phyloP scores from a whole-genome alignment of 2,113 vertebrate genomes.

The Oryzias melastigma region DNA sequence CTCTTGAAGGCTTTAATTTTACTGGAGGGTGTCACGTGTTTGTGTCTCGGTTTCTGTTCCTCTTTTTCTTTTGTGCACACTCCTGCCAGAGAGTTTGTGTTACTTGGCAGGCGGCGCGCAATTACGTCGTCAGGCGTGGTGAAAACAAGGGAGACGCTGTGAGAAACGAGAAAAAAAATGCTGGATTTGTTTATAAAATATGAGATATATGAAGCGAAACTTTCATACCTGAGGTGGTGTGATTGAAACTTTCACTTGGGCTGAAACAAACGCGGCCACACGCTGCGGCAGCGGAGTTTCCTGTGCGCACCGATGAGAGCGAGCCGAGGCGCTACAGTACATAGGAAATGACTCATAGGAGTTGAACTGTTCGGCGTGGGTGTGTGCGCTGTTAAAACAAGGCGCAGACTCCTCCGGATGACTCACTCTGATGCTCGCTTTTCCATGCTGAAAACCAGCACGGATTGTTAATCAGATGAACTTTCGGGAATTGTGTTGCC shows the following conservation, averaged over 20 bases:
- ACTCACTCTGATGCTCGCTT: slow-evolving; percentile 77
- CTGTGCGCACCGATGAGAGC: slow-evolving; percentile 63
- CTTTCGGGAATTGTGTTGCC: slow-evolving; percentile 61
- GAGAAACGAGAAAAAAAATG: slow-evolving; percentile 41
- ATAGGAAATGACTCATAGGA: slow-evolving; percentile 82
- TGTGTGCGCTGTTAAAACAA: slow-evolving; percentile 80
- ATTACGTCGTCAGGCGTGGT: slow-evolving; percentile 81
- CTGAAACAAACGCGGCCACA: slow-evolving; percentile 25
- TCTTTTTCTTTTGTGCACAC: slow-evolving; percentile 29
- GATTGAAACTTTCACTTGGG: slow-evolving; percentile 25
- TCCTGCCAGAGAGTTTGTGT: slow-evolving; percentile 67
- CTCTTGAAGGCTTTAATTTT: slow-evolving; percentile 16
- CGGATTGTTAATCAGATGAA: slow-evolving; percentile 65
- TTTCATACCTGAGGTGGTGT: slow-evolving; percentile 11
- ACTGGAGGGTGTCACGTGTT: slow-evolving; percentile 53
- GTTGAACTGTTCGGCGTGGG: slow-evolving; percentile 75
- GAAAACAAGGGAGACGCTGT: slow-evolving; percentile 76
- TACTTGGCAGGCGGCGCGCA: slow-evolving; percentile 60
- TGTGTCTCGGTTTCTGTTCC: slow-evolving; percentile 44
- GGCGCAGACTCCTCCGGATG: slow-evolving; percentile 74
- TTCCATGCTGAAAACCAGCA: slow-evolving; percentile 70
- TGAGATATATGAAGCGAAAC: slow-evolving; percentile 6
- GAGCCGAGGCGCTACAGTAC: slow-evolving; percentile 59
- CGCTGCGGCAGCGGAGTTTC: slow-evolving; percentile 54
- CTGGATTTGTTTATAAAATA: slow-evolving; percentile 35